phyloP scores from a whole-genome alignment of 1,140 invertebrate species.

The Zaprionus africanus region DNA sequence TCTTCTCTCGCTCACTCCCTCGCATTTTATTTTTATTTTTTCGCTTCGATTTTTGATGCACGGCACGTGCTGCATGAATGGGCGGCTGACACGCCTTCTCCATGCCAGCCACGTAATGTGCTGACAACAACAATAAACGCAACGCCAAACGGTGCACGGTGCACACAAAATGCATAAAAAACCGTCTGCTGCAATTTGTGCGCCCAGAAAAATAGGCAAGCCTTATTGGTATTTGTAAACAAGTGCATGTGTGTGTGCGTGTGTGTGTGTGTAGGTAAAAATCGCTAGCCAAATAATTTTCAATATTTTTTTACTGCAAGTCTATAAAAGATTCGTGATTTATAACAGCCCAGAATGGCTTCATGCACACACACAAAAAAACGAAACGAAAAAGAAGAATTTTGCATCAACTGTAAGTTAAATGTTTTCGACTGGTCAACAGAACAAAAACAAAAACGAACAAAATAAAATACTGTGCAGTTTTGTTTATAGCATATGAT shows the following conservation, averaged over 20 bases:
- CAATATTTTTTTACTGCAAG: conserved; percentile 20
- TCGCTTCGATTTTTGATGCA: conserved; percentile 42
- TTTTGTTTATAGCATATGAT: conserved; percentile 29
- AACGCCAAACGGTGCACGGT: conserved; percentile 17
- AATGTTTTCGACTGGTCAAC: conserved; percentile 20
- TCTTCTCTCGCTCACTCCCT: not conserved
- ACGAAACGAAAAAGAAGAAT: not conserved
- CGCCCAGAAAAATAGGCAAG: conserved; percentile 60
- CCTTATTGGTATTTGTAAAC: conserved; percentile 17
- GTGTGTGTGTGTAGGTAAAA: conserved; percentile 42
- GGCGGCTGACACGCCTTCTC: conserved; percentile 21
- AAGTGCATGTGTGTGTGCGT: conserved; percentile 23
- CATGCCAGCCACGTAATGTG: conserved; percentile 56
- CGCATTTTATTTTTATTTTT: conserved; percentile 17
- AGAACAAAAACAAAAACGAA: conserved; percentile 18
- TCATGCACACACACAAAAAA: conserved; percentile 1
- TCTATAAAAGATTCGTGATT: conserved; percentile 38
- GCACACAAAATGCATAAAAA: conserved; percentile 21
- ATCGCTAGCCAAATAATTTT: conserved; percentile 29
- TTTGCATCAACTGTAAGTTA: conserved; percentile 28
- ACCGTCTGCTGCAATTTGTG: conserved; percentile 73
- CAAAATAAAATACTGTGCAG: conserved; percentile 3
- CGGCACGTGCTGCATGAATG: conserved; percentile 63
- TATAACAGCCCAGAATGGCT: conserved; percentile 16
- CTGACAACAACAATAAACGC: conserved; percentile 55